A percentile compares a stretch with the other conserved stretches of the same genome.
Evolutionary conservation across 1,140 invertebrate species (phyloP).

Genomic region (Anoplolepis gracilipes): DNA sequence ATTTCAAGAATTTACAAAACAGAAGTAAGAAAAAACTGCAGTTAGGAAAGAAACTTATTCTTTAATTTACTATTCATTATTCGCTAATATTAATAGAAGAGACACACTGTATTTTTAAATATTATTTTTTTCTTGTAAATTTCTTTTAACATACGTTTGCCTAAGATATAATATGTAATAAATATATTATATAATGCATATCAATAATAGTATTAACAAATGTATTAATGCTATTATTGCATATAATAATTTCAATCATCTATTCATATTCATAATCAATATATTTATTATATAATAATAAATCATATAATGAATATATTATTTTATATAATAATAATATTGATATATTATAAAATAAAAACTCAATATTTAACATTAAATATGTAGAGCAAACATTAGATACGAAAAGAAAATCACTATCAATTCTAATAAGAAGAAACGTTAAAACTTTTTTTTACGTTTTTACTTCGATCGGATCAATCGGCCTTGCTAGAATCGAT

Average conservation of each 20-base stretch:
- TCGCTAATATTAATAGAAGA: background rate
- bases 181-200: too few species aligned
- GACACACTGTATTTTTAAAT: background rate
- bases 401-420: background rate
- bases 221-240: too few species aligned
- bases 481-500: conserved; percentile 66
- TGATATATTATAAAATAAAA: background rate
- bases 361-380: background rate
- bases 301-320: too few species aligned
- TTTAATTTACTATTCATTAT: background rate
- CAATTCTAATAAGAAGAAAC: background rate
- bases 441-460: background rate
- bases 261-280: too few species aligned
- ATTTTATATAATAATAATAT: too few species aligned
- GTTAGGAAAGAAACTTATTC: background rate
- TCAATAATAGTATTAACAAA: too few species aligned
- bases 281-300: too few species aligned
- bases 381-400: background rate
- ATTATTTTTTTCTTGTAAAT: background rate
- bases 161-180: too few species aligned
- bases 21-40: background rate
- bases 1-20: too few species aligned
- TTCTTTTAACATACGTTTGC: too few species aligned
- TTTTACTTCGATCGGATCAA: conserved; percentile 64
- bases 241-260: too few species aligned